Percentiles rank a stretch among this genome's conserved stretches.
Evolutionary conservation across 1,140 invertebrate species (phyloP).

Genomic region (Apis dorsata): DNA sequence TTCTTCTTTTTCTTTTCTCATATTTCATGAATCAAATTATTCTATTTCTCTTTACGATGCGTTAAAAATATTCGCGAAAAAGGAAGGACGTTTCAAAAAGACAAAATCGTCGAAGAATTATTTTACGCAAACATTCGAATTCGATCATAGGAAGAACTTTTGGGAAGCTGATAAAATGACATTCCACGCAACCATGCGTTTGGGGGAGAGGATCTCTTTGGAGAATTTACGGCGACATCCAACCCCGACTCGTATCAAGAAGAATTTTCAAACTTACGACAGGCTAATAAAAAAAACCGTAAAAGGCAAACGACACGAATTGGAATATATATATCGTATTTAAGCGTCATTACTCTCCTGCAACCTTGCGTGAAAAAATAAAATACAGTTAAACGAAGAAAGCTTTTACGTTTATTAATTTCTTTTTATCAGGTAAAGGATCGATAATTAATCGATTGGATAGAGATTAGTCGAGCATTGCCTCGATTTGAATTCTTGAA

Average conservation of each 20-base stretch:
- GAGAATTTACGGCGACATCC: slow-evolving; percentile 5
- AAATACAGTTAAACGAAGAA: too few species aligned
- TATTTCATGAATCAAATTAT: too few species aligned
- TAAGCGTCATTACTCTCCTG: background rate
- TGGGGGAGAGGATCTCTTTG: too few species aligned
- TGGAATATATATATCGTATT: slow-evolving; percentile 7
- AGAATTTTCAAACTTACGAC: slow-evolving; percentile 15
- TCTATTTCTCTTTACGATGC: too few species aligned
- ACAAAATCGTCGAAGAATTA: background rate
- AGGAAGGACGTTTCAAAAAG: too few species aligned
- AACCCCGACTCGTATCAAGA: background rate
- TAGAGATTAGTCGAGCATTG: too few species aligned
- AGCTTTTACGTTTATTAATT: background rate
- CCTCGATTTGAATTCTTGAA: too few species aligned
- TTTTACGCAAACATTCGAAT: background rate
- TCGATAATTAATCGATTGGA: background rate
- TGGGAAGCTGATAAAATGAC: background rate
- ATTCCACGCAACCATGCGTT: background rate
- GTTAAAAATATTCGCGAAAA: too few species aligned
- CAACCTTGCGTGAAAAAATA: background rate
- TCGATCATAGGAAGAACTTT: background rate
- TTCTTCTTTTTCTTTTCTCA: too few species aligned
- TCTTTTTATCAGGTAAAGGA: background rate
- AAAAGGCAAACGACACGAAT: background rate
- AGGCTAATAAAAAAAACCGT: slow-evolving; percentile 27